Evolutionary conservation across 64 coral and sea anemone genomes (phyloP).

Genomic region (Cladopsammia gracilis): DNA sequence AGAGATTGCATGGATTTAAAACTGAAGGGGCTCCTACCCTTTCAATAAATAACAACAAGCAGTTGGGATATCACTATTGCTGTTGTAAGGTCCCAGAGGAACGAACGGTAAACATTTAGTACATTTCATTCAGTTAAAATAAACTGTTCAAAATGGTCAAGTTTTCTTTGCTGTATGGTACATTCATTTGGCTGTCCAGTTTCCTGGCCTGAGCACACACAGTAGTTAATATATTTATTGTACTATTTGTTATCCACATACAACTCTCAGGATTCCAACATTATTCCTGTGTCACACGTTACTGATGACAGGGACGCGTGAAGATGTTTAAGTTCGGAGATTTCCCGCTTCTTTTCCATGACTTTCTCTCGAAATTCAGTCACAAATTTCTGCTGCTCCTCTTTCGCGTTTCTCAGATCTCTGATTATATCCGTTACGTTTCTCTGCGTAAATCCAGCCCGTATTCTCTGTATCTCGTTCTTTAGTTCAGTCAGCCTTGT

Average conservation of each 20-base stretch:
- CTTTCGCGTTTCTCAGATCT: constrained; percentile 53
- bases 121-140: too few relatives aligned
- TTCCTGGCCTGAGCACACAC: too few relatives aligned
- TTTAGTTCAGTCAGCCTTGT: constrained; percentile 74
- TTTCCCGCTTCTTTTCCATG: constrained; percentile 48
- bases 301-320: constrained; percentile 56
- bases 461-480: constrained; percentile 57
- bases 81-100: too few relatives aligned
- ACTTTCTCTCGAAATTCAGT: constrained; percentile 64
- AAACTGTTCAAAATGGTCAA: too few relatives aligned
- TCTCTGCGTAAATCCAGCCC: constrained; percentile 44
- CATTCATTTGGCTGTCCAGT: too few relatives aligned
- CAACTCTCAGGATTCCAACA: neutral
- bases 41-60: too few relatives aligned
- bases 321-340: constrained; percentile 71
- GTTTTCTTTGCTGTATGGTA: too few relatives aligned
- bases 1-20: too few relatives aligned
- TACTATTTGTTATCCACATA: neutral
- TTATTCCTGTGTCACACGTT: constrained; percentile 29
- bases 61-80: too few relatives aligned
- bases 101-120: too few relatives aligned
- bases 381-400: constrained; percentile 76
- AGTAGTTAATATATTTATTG: neutral
- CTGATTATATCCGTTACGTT: constrained; percentile 60
- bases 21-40: too few relatives aligned